Evolutionary conservation across 2,113 vertebrate genomes (phyloP), one percentile per base, ranked within the genome.

Genomic region (Melanotaenia duboulayi): DNA sequence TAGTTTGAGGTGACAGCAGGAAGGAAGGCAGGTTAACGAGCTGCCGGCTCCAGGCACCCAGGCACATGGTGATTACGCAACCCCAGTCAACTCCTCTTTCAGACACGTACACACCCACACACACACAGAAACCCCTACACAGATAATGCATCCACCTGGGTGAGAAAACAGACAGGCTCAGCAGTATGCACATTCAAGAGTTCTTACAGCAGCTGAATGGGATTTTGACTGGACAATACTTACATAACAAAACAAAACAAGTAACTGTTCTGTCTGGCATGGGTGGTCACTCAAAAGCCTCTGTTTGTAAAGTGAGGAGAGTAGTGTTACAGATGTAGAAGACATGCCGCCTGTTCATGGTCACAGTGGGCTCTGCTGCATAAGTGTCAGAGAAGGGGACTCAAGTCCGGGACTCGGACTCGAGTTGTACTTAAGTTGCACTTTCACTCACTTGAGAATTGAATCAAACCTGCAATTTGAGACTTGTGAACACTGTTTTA

Each of bases 1-100:
- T 91, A 91, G 89, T 91, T 91, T 88, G 89, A 92, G 89, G 89
- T 91, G 91, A 92, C 89, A 92, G 90, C 87, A 92, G 90, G 91
- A 92, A 92, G 90, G 89, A 92, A 91, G 90, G 86, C 84, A 91
- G 87, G 88, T 92, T 92, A 92, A 92, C 87, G 80, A 92, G 90
- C 91, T 90, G 90, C 89, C 84, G 84, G 88, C 85, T 90, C 85
- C 84, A 89, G 88, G 89, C 87, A 87, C 82, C 80, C 73, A 85
- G 82, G 87, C 88, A 89, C 91, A 91, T 90, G 88, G 86, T 77
- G 87, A 90, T 91, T 92, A 90, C 80, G 83, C 90, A 92, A 91
- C 80, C 48, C 32, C 46, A 44, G 78, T 84, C 89, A 87, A 86
- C 81, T 90, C 78, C 82, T 85, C 66, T 76, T 70, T 68, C 63